phyloP scores from a whole-genome alignment of 2,113 vertebrate species.

The Cheirogaleus medius region DNA sequence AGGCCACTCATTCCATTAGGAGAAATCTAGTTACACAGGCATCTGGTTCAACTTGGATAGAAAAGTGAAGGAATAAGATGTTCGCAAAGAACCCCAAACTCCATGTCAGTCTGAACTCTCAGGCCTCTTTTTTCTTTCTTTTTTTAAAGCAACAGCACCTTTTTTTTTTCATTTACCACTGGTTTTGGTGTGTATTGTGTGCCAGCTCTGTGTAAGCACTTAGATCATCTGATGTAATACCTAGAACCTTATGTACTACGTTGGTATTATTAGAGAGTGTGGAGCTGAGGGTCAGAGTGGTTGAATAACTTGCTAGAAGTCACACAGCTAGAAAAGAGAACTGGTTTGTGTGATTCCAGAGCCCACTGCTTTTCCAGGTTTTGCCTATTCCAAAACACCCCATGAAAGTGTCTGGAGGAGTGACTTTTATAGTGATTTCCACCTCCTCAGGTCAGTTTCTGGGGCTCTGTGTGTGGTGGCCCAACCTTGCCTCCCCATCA shows the following conservation, averaged over 20 bases:
- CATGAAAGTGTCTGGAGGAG: background rate
- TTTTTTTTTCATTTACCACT: background rate
- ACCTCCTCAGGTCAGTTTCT: background rate
- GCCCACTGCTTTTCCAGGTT: background rate
- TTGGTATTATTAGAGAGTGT: background rate
- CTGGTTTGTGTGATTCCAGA: constrained; percentile 13
- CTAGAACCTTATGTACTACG: background rate
- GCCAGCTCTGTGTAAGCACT: background rate
- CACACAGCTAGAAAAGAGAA: background rate
- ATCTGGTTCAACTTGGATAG: background rate
- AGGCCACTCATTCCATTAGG: background rate
- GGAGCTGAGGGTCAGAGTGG: background rate
- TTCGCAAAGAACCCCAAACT: background rate
- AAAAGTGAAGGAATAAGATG: background rate
- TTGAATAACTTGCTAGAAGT: background rate
- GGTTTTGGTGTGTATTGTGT: background rate
- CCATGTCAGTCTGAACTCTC: background rate
- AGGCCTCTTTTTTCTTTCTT: background rate
- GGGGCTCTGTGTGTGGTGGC: background rate
- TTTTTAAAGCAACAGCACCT: background rate
- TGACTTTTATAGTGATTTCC: background rate
- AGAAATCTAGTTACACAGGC: background rate
- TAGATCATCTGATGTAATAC: background rate
- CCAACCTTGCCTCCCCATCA: background rate
- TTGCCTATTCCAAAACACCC: background rate